Evolutionary conservation across 2,888 invertebrate genomes (phyloP), one percentile per base, ranked within the genome.

Genomic region (Galeruca laticollis): DNA sequence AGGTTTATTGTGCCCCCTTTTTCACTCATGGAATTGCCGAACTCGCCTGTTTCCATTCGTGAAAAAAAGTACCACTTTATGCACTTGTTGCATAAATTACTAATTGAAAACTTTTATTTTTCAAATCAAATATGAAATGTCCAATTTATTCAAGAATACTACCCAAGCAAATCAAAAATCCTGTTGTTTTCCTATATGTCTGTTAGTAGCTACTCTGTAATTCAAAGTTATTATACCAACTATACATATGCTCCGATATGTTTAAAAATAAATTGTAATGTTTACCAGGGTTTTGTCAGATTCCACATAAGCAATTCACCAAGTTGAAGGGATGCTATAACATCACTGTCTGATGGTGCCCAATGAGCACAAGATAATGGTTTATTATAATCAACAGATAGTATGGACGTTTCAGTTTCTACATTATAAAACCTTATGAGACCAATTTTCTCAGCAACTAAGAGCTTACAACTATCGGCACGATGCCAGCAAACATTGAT

Each of bases 381-480:
- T 60, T 88, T 87, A 62, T 89, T 88, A 9, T 89, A 86, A 82
- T 91, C 89, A 56, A 93, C 85, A 0, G 93, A 92, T 82, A 92
- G 84, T 60, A 92, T 89, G 2, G 90, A 89, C 72, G 88, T 88
- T 76, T 91, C 90, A 51, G 89, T 90, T 76, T 88, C 87, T 10
- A 92, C 88, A 83, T 93, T 93, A 79, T 92, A 94, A 82, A 94
- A 88, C 72, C 91, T 89, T 64, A 94, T 89, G 0, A 91, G 84
- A n/a, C 94, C 93, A 76, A 89, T 89, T 82, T 92, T 93, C 82
- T 93, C 93, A 0, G 91, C 93, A 1, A 94, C 92, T 73, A 94
- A 83, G 21, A 94, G 86, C 85, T 93, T 93, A 51, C 88, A 88
- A 1, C 88, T 87, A 78, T 93, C 93, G 70, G 91, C 90, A 49